Evolutionary conservation across 2,888 invertebrate species (phyloP), one percentile per base, ranked within the genome.

Genomic region (Xanthorhoe spadicearia): DNA sequence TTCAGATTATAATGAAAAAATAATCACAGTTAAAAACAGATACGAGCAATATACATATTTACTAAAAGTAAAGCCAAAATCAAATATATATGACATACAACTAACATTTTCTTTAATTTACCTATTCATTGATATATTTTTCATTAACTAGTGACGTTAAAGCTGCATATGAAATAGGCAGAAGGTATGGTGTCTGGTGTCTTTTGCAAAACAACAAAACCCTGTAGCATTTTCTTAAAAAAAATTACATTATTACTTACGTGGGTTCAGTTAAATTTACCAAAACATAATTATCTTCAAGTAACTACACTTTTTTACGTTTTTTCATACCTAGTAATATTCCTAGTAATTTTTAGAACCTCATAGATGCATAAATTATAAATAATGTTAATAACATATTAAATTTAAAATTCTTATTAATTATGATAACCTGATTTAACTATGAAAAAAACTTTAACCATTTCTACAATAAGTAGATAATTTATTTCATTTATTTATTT

Each of bases 21-120:
- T 61, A 65, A 65, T 61, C 61, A 66, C 57, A 61, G 46, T 48
- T 60, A 57, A 56, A 32, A 19, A 52, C 13, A 52, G 0, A 18
- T 46, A 23, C 0, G 19, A 52, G 28, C 28, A 19, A 57, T 15
- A 49, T 55, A 65, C 19, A 57, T 57, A 57, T 19, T 18, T 23
- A 17, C 8, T 13, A 17, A 17, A 48, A 7, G 1, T 48, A 15
- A 48, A 48, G 15, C 48, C 4, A 43, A 48, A 48, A 15, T 6
- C 23, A 17, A 48, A 48, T 48, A 43, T 2, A 13, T 38, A 28
- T 2, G 28, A 4, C 5, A 32, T 5, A 7, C 13, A 43, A 1
- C 4, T 43, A 43, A 48, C 48, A 17, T 5, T 8, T 48, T 48
- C 38, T 1, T 46, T 15, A 6, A 13, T 43, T n/a, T n/a, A 38